A percentile compares a stretch with the other conserved stretches of the same genome.
Conservation (phyloP, 2,888 invertebrate genomes). For the Maniola hyperantus region DNA sequence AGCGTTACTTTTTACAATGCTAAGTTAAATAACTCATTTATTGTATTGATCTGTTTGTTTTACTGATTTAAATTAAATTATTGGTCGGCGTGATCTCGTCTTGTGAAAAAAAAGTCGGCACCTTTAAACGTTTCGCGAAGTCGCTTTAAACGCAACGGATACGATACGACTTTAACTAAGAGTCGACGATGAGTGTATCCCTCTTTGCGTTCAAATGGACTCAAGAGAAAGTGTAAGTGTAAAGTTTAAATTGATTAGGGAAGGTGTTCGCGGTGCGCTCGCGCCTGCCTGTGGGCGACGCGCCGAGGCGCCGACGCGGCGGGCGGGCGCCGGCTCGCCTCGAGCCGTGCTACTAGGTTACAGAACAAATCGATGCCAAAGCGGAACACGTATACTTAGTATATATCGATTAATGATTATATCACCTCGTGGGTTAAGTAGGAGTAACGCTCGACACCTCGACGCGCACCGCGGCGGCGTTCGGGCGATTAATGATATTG, state of each 20-base stretch:
- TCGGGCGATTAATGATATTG: slow-evolving; percentile 56
- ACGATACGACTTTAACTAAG: slow-evolving; percentile 5
- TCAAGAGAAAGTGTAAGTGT: background rate
- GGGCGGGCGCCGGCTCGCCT: slow-evolving; percentile 40
- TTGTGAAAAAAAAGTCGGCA: slow-evolving; percentile 30
- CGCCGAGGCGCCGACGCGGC: slow-evolving; percentile 42
- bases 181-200: background rate
- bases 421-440: slow-evolving; percentile 75
- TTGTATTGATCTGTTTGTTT: slow-evolving; percentile 49
- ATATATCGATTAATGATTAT: slow-evolving; percentile 73
- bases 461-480: slow-evolving; percentile 48
- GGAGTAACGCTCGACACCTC: slow-evolving; percentile 59
- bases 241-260: slow-evolving; percentile 7
- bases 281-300: slow-evolving; percentile 3
- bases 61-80: slow-evolving; percentile 58
- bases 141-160: slow-evolving; percentile 39
- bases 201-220: slow-evolving; percentile 6
- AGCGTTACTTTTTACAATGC: slow-evolving; percentile 54
- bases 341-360: slow-evolving; percentile 63
- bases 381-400: slow-evolving; percentile 76
- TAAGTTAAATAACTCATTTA: slow-evolving; percentile 49
- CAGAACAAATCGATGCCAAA: slow-evolving; percentile 78
- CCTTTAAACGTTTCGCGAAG: slow-evolving; percentile 14
- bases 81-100: slow-evolving; percentile 57
- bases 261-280: slow-evolving; percentile 13